Evolutionary conservation across 2,797 vertebrate genomes (phyloP).

Genomic region (Sparidentex hasta): DNA sequence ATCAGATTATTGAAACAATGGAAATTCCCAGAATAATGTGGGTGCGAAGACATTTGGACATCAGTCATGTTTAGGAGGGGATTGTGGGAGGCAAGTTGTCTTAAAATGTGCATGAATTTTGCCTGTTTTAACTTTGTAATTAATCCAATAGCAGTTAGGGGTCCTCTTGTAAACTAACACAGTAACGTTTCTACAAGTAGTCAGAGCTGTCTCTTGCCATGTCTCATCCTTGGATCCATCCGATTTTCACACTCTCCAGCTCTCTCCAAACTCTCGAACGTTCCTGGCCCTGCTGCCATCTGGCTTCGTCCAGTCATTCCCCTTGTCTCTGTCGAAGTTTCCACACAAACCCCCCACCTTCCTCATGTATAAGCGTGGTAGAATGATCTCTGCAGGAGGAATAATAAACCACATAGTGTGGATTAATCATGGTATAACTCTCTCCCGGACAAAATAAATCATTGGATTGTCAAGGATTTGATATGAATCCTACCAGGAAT

Average conservation of each 20-base stretch:
- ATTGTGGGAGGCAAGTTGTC: constrained; percentile 12
- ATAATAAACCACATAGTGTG: background rate
- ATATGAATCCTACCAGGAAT: background rate
- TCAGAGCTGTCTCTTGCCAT: background rate
- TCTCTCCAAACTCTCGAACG: constrained; percentile 85
- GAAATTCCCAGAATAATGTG: background rate
- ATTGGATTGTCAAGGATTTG: background rate
- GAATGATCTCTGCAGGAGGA: constrained; percentile 81
- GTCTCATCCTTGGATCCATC: constrained; percentile 54
- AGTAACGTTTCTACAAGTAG: background rate
- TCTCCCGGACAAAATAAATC: background rate
- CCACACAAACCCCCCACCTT: constrained; percentile 89
- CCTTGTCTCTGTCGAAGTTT: constrained; percentile 82
- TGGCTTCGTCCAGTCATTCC: constrained; percentile 86
- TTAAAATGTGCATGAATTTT: background rate
- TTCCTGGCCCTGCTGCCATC: constrained; percentile 77
- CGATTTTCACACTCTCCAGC: constrained; percentile 84
- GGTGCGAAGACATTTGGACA: background rate
- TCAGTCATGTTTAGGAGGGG: background rate
- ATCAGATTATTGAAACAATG: background rate
- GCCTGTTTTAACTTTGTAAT: background rate
- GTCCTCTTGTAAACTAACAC: background rate
- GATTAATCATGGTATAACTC: background rate
- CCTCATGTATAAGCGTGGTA: constrained; percentile 82
- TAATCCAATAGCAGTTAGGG: background rate